Conservation (phyloP, 1,140 invertebrate species). For the Tyrophagus putrescentiae region DNA sequence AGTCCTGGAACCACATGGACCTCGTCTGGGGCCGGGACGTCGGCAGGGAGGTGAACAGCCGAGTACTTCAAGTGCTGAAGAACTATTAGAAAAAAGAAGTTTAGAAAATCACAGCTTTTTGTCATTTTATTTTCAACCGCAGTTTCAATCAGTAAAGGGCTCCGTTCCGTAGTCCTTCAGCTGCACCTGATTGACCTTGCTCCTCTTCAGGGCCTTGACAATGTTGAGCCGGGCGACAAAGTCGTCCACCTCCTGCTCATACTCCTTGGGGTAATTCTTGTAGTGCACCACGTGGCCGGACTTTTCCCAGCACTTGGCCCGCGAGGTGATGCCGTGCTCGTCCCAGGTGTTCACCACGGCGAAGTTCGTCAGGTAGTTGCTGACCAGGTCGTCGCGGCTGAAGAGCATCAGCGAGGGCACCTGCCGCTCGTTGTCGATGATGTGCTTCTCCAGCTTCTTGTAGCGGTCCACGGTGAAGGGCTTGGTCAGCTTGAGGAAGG, state of each 20-base stretch:
- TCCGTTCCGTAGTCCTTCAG: no score
- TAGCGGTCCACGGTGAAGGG: neutral
- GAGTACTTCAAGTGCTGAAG: slow-evolving; percentile 17
- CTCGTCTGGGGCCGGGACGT: neutral
- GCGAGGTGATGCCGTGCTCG: slow-evolving; percentile 41
- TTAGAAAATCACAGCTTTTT: no score
- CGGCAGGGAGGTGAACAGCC: slow-evolving; percentile 20
- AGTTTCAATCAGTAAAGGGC: no score
- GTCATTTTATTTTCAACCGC: no score
- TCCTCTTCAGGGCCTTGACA: no score
- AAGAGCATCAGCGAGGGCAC: slow-evolving; percentile 52
- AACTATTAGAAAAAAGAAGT: slow-evolving; percentile 41
- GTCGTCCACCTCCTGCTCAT: slow-evolving; percentile 48
- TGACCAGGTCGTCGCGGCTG: slow-evolving; percentile 62
- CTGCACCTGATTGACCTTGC: no score
- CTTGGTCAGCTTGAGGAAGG: slow-evolving; percentile 47
- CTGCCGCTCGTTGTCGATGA: neutral
- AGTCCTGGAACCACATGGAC: slow-evolving; percentile 18
- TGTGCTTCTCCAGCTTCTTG: neutral
- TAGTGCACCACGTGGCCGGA: slow-evolving; percentile 70
- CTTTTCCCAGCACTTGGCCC: slow-evolving; percentile 60
- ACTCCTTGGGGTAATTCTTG: slow-evolving; percentile 60
- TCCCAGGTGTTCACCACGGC: slow-evolving; percentile 47
- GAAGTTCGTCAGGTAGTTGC: slow-evolving; percentile 48
- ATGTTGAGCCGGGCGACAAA: slow-evolving; percentile 41